These are phyloP conservation scores for Microcebus jonahi DNA, from an alignment of 2,113 vertebrate genomes.

Conservation along the genomic window DNA sequence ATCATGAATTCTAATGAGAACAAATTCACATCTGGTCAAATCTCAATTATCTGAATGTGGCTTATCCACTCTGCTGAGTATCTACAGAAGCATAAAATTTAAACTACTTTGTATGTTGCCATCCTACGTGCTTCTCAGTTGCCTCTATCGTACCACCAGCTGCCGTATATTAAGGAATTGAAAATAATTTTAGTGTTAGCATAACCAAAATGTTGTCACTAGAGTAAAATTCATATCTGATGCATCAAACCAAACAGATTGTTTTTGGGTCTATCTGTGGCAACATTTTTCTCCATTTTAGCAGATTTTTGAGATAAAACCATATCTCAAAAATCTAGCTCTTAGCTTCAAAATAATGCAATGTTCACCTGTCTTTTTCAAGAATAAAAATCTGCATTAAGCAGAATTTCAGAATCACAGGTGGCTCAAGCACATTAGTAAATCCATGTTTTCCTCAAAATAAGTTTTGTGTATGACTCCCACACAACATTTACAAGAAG, in stretches of 20 bases:
- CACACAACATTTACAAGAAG: not conserved
- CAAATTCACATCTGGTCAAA: slow-evolving; percentile 55
- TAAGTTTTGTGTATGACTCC: not conserved
- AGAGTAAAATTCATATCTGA: not conserved
- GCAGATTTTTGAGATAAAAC: not conserved
- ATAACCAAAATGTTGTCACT: slow-evolving; percentile 11
- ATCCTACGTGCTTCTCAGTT: not conserved
- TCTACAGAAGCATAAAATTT: slow-evolving; percentile 15
- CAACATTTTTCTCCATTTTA: not conserved
- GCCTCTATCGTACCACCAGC: not conserved
- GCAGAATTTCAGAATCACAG: not conserved
- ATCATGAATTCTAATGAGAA: slow-evolving; percentile 67
- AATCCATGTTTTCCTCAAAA: slow-evolving; percentile 7
- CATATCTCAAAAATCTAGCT: not conserved
- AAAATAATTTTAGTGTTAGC: slow-evolving; percentile 32
- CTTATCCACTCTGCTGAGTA: slow-evolving; percentile 49
- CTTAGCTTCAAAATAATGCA: not conserved
- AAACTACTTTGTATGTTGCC: not conserved
- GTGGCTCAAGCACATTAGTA: not conserved
- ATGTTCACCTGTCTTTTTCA: not conserved
- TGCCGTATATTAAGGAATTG: not conserved
- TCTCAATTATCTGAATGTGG: slow-evolving; percentile 56
- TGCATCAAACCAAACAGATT: not conserved
- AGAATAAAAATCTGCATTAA: not conserved
- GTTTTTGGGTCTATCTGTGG: not conserved